A percentile compares a stretch with the other conserved stretches of the same genome.
Conservation (phyloP, 2,797 vertebrate species). For the Sebastes flavidus region DNA sequence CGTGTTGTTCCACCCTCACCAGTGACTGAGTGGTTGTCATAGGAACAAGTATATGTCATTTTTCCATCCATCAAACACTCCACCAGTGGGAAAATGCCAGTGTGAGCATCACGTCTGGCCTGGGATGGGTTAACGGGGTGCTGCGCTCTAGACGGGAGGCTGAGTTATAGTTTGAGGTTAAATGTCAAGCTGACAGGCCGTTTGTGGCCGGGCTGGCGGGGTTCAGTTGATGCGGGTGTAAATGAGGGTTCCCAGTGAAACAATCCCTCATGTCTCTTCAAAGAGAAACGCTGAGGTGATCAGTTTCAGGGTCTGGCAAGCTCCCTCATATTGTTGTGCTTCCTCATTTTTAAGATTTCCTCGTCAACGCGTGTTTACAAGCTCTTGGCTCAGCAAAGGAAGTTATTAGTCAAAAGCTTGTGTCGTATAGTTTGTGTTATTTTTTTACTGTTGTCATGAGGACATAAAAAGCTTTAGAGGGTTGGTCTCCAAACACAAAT, state of each 20-base stretch:
- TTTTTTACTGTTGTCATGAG: conserved; percentile 4
- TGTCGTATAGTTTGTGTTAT: conserved; percentile 28
- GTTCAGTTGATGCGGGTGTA: conserved; percentile 56
- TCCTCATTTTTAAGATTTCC: conserved; percentile 63
- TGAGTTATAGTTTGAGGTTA: conserved; percentile 69
- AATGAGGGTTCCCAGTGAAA: conserved; percentile 54
- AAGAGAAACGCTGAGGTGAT: conserved; percentile 57
- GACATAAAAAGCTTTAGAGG: conserved; percentile 36
- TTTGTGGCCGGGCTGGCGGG: conserved; percentile 51
- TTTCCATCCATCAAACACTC: conserved; percentile 28
- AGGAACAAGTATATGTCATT: conserved; percentile 14
- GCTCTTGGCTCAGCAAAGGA: conserved; percentile 23
- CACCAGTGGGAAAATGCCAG: conserved; percentile 5
- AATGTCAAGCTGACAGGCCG: conserved; percentile 58
- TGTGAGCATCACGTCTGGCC: conserved; percentile 21
- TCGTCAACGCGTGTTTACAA: conserved; percentile 31
- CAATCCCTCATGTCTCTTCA: conserved; percentile 53
- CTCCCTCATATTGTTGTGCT: conserved; percentile 43
- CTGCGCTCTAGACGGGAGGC: conserved; percentile 9
- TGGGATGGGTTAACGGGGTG: conserved; percentile 38
- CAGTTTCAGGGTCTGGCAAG: conserved; percentile 26
- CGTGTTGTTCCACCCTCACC: conserved; percentile 37
- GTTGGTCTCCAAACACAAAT: conserved; percentile 52
- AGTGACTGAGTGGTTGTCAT: conserved; percentile 13
- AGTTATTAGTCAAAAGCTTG: conserved; percentile 51